These are phyloP conservation scores for Rhinopithecus roxellana DNA, from an alignment of 2,113 vertebrate genomes.

Conservation along the genomic window DNA sequence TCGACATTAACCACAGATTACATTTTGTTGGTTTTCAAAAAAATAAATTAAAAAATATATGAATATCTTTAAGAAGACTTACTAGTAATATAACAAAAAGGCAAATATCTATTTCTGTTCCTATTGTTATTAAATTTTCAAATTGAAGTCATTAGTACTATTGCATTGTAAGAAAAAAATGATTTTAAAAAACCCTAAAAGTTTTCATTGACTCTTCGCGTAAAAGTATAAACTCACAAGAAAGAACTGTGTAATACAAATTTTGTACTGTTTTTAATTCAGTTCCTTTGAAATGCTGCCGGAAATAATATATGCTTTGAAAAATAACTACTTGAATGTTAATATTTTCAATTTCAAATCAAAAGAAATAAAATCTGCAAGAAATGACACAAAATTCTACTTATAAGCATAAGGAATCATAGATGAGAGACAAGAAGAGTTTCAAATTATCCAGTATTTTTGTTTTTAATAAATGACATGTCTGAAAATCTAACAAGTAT, in stretches of 20 bases:
- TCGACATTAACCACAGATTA: background rate
- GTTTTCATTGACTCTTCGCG: background rate
- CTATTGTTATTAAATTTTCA: background rate
- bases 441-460: slow-evolving; percentile 57
- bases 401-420: slow-evolving; percentile 20
- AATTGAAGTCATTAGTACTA: background rate
- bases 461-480: slow-evolving; percentile 47
- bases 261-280: slow-evolving; percentile 16
- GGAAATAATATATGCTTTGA: slow-evolving; percentile 46
- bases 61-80: background rate
- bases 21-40: background rate
- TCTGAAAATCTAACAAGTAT: slow-evolving; percentile 56
- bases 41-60: background rate
- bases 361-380: slow-evolving; percentile 58
- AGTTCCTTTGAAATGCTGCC: background rate
- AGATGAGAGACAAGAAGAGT: background rate
- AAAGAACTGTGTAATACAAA: background rate
- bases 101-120: background rate
- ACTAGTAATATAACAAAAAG: background rate
- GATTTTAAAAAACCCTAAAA: background rate
- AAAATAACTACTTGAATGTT: slow-evolving; percentile 45
- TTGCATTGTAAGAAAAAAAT: background rate
- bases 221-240: background rate
- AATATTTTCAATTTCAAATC: slow-evolving; percentile 36
- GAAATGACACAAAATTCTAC: slow-evolving; percentile 19